Evolutionary conservation across 2,888 invertebrate genomes (phyloP).

Genomic region (Phasia obesa): DNA sequence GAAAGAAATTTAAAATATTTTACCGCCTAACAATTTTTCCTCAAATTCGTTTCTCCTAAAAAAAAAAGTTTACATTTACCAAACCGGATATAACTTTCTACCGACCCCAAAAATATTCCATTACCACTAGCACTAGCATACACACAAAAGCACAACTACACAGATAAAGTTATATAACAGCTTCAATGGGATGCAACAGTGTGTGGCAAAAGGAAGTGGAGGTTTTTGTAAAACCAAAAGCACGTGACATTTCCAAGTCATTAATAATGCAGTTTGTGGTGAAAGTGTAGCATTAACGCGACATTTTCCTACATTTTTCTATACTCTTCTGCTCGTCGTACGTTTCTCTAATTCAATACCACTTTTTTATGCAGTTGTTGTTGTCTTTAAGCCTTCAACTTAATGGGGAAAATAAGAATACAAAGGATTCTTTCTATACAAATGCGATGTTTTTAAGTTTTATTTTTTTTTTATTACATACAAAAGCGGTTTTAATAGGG

Average conservation of each 20-base stretch:
- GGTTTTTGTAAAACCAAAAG: slow-evolving; percentile 64
- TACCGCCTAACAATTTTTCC: background rate
- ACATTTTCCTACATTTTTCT: slow-evolving; percentile 51
- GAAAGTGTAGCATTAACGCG: slow-evolving; percentile 70
- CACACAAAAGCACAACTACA: background rate
- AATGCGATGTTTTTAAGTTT: slow-evolving; percentile 54
- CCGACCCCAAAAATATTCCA: slow-evolving; percentile 16
- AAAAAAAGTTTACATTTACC: background rate
- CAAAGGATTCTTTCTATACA: slow-evolving; percentile 26
- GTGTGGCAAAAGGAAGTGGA: slow-evolving; percentile 11
- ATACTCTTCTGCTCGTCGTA: slow-evolving; percentile 5
- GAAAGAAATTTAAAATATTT: background rate
- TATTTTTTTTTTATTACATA: slow-evolving; percentile 26
- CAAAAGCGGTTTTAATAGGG: slow-evolving; percentile 55
- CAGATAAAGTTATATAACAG: slow-evolving; percentile 3
- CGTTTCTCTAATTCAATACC: slow-evolving; percentile 36
- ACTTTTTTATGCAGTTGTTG: slow-evolving; percentile 21
- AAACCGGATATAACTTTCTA: slow-evolving; percentile 26
- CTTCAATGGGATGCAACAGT: slow-evolving; percentile 4
- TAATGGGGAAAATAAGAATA: slow-evolving; percentile 32
- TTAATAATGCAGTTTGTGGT: slow-evolving; percentile 71
- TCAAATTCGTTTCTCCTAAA: background rate
- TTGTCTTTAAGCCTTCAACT: slow-evolving; percentile 55
- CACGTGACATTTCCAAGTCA: slow-evolving; percentile 71
- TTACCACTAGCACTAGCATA: background rate